Evolutionary conservation across 1,140 invertebrate species (phyloP).

Genomic region (Melanaphis sacchari): DNA sequence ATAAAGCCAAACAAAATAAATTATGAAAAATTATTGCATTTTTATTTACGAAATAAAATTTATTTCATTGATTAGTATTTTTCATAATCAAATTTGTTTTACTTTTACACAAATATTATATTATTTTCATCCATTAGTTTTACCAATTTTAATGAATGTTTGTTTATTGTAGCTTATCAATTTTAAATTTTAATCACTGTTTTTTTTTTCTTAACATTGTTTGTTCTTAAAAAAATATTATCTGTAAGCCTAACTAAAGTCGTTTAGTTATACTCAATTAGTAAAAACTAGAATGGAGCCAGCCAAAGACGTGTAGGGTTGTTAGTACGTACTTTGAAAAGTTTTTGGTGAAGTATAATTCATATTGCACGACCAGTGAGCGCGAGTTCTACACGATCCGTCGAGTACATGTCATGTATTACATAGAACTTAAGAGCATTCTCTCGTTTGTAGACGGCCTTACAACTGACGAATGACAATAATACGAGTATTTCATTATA

Average conservation of each 20-base stretch:
- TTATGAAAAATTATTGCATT: too few relatives aligned
- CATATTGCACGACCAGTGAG: neutral
- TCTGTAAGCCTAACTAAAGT: neutral
- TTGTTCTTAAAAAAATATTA: neutral
- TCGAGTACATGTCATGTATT: constrained; percentile 5
- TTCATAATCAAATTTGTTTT: too few relatives aligned
- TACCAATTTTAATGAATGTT: neutral
- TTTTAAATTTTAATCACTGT: neutral
- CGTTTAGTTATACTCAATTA: neutral
- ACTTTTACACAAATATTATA: neutral
- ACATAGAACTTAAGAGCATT: neutral
- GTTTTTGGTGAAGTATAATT: neutral
- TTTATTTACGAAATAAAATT: too few relatives aligned
- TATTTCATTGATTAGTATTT: too few relatives aligned
- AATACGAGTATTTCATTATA: neutral
- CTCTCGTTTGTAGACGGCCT: neutral
- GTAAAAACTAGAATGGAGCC: neutral
- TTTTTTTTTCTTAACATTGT: neutral
- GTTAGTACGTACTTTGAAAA: neutral
- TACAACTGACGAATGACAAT: neutral
- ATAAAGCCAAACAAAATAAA: too few relatives aligned
- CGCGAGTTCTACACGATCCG: neutral
- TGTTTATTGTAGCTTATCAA: neutral
- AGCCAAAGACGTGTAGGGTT: neutral
- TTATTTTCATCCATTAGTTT: neutral